A percentile compares a stretch with the other conserved stretches of the same genome.
These are phyloP conservation scores for Seriola rivoliana DNA, from an alignment of 2,113 vertebrate species.

Conservation along the genomic window DNA sequence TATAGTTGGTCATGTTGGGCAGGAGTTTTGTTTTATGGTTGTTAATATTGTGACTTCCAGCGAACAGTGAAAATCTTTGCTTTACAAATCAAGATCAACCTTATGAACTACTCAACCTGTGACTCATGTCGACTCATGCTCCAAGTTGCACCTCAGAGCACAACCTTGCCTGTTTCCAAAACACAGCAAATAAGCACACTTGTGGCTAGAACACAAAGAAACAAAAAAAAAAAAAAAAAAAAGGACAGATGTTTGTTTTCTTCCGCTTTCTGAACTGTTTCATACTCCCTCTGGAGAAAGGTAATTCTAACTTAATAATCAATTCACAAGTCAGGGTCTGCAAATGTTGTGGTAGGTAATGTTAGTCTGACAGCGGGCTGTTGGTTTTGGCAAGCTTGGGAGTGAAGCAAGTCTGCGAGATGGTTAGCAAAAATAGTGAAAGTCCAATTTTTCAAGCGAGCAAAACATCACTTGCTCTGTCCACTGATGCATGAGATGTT, in stretches of 20 bases:
- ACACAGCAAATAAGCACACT: neutral
- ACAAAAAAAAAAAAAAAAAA: too few relatives aligned
- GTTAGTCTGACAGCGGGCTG: neutral
- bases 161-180: neutral
- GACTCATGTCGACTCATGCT: neutral
- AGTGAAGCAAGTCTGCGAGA: constrained; percentile 13
- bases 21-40: constrained; percentile 14
- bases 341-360: constrained; percentile 18
- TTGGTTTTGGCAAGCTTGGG: constrained; percentile 5
- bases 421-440: constrained; percentile 32
- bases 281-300: neutral
- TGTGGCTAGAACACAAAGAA: neutral
- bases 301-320: neutral
- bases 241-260: too few relatives aligned
- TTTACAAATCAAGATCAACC: neutral
- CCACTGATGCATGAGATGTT: constrained; percentile 38
- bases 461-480: constrained; percentile 14
- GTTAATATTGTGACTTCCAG: neutral
- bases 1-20: constrained; percentile 10
- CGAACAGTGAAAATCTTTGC: neutral
- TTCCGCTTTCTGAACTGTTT: neutral
- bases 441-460: constrained; percentile 21
- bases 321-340: constrained; percentile 7
- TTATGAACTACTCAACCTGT: neutral
- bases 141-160: neutral